phyloP scores from a whole-genome alignment of 1,140 invertebrate species.

The Bombus waltoni region DNA sequence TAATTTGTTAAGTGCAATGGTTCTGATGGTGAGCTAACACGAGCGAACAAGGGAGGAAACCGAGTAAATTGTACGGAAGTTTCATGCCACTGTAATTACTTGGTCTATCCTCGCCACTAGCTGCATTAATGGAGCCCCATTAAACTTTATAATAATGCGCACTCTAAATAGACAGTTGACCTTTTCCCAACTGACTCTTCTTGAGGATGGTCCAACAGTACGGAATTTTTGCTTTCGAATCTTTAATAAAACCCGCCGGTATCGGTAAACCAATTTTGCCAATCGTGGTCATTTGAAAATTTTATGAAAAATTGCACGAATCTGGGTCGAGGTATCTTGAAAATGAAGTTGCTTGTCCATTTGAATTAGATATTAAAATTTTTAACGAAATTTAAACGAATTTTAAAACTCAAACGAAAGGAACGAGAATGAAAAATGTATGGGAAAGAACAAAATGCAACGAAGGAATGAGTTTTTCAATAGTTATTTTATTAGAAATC shows the following conservation, averaged over 20 bases:
- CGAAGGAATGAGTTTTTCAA: no score
- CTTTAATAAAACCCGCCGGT: neutral
- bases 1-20: slow-evolving; percentile 18
- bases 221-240: neutral
- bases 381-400: no score
- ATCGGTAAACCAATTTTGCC: neutral
- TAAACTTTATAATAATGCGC: slow-evolving; percentile 33
- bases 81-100: slow-evolving; percentile 23
- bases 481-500: no score
- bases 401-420: neutral
- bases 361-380: no score
- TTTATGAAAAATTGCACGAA: neutral
- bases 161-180: slow-evolving; percentile 26
- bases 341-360: no score
- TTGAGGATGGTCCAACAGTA: slow-evolving; percentile 15
- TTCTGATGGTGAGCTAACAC: neutral
- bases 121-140: slow-evolving; percentile 12
- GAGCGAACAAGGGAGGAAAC: neutral
- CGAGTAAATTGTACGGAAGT: slow-evolving; percentile 32
- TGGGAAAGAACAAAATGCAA: no score
- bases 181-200: neutral
- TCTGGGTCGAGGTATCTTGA: neutral
- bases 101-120: slow-evolving; percentile 4
- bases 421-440: neutral
- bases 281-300: neutral